Conservation (phyloP, 2,113 vertebrate genomes). For the Pseudolaguvia tuberculata region DNA sequence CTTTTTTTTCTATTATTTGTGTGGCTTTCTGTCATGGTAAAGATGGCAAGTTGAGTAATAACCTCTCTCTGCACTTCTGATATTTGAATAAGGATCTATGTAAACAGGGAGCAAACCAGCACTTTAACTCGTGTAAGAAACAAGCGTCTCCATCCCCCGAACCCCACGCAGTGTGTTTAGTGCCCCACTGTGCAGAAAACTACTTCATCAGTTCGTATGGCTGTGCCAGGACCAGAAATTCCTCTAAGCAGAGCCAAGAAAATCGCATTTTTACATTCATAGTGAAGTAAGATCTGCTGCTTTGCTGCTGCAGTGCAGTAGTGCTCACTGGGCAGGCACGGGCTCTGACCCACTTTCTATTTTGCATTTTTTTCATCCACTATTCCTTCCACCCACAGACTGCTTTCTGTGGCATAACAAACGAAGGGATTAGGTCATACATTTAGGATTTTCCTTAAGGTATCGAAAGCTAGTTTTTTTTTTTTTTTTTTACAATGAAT, state of each 20-base stretch:
- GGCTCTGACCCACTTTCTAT: slow-evolving; percentile 44
- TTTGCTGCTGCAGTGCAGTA: slow-evolving; percentile 39
- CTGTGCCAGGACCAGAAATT: not conserved
- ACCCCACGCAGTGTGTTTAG: not conserved
- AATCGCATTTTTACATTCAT: not conserved
- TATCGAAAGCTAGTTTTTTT: too few species aligned
- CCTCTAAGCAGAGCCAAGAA: not conserved
- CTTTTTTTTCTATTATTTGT: not conserved
- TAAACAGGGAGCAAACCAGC: slow-evolving; percentile 1
- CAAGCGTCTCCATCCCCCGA: not conserved
- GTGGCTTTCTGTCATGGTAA: not conserved
- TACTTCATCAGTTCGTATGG: not conserved
- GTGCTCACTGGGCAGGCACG: slow-evolving; percentile 21
- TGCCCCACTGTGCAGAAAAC: not conserved
- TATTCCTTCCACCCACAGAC: slow-evolving; percentile 35
- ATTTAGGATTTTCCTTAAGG: not conserved
- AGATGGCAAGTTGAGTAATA: slow-evolving; percentile 3
- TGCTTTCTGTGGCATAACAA: slow-evolving; percentile 10
- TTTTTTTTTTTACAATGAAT: not conserved
- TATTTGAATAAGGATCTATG: not conserved
- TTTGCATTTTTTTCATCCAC: slow-evolving; percentile 44
- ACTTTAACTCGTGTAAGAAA: not conserved
- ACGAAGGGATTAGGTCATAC: slow-evolving; percentile 15
- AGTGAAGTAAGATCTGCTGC: not conserved
- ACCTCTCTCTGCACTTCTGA: not conserved